phyloP scores from a whole-genome alignment of 1,140 invertebrate species.

The Rhopalosiphum maidis region DNA sequence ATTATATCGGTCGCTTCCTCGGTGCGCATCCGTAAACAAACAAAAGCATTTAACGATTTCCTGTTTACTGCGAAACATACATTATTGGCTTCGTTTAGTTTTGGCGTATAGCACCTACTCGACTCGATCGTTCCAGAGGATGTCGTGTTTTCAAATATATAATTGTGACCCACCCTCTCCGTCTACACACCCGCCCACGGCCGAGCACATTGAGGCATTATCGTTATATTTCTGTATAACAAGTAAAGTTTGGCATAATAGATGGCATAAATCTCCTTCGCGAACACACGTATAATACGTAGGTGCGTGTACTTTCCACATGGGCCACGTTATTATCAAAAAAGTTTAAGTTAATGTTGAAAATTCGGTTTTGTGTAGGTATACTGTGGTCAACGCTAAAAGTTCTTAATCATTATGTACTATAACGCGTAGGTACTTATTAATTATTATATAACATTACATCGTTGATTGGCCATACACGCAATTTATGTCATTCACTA shows the following conservation, averaged over 20 bases:
- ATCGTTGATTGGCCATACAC: too few species aligned
- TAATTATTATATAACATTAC: too few species aligned
- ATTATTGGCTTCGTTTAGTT: background rate
- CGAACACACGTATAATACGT: background rate
- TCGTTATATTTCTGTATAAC: background rate
- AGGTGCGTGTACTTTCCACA: background rate
- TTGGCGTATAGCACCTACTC: background rate
- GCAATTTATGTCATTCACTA: background rate
- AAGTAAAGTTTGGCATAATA: background rate
- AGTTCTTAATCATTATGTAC: background rate
- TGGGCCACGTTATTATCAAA: background rate
- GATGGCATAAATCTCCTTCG: background rate
- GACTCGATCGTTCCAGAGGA: background rate
- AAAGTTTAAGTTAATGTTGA: background rate
- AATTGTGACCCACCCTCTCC: too few species aligned
- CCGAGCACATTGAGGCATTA: background rate
- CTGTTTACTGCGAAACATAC: background rate
- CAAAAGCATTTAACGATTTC: constrained; percentile 6
- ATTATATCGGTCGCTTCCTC: background rate
- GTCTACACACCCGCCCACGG: too few species aligned
- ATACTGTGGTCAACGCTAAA: background rate
- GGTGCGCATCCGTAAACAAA: background rate
- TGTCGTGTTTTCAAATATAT: background rate
- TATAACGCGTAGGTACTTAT: background rate
- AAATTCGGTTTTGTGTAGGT: background rate